Conservation (phyloP, 2,113 vertebrate genomes). For the Oncorhynchus gorbuscha region DNA sequence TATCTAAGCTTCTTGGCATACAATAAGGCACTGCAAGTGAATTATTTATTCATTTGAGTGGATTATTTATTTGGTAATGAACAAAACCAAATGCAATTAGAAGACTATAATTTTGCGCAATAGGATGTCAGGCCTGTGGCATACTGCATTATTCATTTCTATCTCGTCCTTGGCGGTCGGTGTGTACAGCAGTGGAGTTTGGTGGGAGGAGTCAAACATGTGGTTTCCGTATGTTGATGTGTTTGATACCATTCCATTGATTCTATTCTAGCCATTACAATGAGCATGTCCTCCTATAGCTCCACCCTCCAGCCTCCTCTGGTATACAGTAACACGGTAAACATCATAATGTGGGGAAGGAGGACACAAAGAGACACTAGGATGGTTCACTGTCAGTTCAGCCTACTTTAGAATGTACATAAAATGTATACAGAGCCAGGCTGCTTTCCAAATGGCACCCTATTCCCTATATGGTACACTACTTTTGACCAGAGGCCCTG, state of each 20-base stretch:
- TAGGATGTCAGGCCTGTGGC: slow-evolving; percentile 12
- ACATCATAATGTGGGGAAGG: slow-evolving; percentile 31
- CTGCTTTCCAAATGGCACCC: no score
- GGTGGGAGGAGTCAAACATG: no score
- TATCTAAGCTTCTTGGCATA: slow-evolving; percentile 36
- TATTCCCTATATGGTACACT: no score
- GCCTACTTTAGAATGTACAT: slow-evolving; percentile 34
- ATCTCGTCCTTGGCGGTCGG: background rate
- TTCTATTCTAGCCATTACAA: no score
- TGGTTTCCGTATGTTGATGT: no score
- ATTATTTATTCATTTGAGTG: slow-evolving; percentile 44
- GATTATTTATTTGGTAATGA: slow-evolving; percentile 51
- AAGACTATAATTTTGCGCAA: slow-evolving; percentile 31
- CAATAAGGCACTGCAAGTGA: slow-evolving; percentile 55
- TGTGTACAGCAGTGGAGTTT: background rate
- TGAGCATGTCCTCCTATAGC: no score
- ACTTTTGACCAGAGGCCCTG: background rate
- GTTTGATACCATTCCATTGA: no score
- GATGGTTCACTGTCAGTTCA: slow-evolving; percentile 58
- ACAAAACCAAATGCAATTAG: slow-evolving; percentile 35
- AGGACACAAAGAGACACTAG: slow-evolving; percentile 25
- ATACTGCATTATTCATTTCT: slow-evolving; percentile 49
- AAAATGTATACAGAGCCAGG: slow-evolving; percentile 39
- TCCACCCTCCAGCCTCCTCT: no score
- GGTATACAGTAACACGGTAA: slow-evolving; percentile 13